A percentile compares a stretch with the other conserved stretches of the same genome.
Conservation (phyloP, 2,113 vertebrate genomes). For the Synchiropus splendidus region DNA sequence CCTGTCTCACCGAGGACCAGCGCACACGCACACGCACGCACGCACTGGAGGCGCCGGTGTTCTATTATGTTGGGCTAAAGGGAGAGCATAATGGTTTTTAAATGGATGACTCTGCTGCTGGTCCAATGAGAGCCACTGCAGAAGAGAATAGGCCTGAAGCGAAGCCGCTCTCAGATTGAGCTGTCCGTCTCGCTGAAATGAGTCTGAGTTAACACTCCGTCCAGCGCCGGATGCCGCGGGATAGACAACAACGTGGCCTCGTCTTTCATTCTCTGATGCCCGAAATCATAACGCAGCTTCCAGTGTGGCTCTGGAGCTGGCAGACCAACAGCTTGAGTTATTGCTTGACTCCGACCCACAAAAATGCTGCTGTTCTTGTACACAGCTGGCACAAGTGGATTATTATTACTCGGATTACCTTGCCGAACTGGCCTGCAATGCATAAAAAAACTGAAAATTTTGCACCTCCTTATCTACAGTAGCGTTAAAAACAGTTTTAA, state of each 20-base stretch:
- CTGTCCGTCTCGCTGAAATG: constrained; percentile 76
- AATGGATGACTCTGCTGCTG: constrained; percentile 70
- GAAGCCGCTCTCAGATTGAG: constrained; percentile 72
- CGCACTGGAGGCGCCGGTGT: constrained; percentile 45
- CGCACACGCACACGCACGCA: constrained; percentile 30
- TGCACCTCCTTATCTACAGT: too few species aligned
- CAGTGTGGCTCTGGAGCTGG: too few species aligned
- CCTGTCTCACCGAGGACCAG: constrained; percentile 47
- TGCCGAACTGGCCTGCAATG: too few species aligned
- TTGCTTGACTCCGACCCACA: too few species aligned
- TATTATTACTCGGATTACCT: too few species aligned
- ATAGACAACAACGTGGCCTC: constrained; percentile 58
- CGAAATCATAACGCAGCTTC: too few species aligned
- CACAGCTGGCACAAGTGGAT: too few species aligned
- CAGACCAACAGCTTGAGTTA: too few species aligned
- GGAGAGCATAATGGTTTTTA: constrained; percentile 77
- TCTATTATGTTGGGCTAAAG: constrained; percentile 77
- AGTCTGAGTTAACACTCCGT: constrained; percentile 71
- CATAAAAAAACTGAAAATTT: too few species aligned
- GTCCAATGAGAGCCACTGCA: constrained; percentile 56
- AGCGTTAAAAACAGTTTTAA: too few species aligned
- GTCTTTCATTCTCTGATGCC: constrained; percentile 16
- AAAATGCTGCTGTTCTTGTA: too few species aligned
- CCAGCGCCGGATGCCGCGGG: constrained; percentile 53
- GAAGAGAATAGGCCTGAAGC: constrained; percentile 69